Evolutionary conservation across 2,797 vertebrate genomes (phyloP).

Genomic region (Enteromius thamalakanensis): DNA sequence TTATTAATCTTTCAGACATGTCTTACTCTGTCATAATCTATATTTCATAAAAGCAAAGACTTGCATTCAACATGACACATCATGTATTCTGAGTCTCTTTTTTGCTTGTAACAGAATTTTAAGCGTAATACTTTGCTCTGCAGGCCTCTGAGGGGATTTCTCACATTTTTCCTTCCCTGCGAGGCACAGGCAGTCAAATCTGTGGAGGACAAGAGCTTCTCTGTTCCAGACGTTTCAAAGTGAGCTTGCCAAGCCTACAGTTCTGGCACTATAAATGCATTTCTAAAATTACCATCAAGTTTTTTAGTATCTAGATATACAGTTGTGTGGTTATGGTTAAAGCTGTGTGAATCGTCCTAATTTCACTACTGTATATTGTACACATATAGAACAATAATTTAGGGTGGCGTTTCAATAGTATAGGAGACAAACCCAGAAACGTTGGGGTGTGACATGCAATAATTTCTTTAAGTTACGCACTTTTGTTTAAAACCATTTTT

Average conservation of each 20-base stretch:
- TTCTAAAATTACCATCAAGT: background rate
- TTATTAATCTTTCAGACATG: background rate
- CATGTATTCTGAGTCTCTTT: too few relatives aligned
- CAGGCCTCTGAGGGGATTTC: conserved; percentile 4
- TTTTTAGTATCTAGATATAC: background rate
- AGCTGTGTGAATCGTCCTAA: background rate
- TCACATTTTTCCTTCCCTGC: conserved; percentile 11
- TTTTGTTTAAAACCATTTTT: background rate
- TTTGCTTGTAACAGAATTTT: too few relatives aligned
- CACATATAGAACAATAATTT: background rate
- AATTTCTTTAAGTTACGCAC: background rate
- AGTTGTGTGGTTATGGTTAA: background rate
- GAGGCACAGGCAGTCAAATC: conserved; percentile 24
- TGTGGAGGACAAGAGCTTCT: conserved; percentile 35
- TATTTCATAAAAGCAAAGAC: background rate
- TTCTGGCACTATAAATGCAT: background rate
- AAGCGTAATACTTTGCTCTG: background rate
- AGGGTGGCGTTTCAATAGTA: background rate
- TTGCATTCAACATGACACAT: background rate
- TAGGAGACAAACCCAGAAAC: background rate
- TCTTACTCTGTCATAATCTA: background rate
- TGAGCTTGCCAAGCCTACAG: conserved; percentile 22
- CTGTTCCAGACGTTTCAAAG: conserved; percentile 25
- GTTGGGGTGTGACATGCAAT: background rate
- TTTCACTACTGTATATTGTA: background rate